Base-by-base conservation (phyloP, 2,797 vertebrate species). In the Calcarius lapponicus region DNA sequence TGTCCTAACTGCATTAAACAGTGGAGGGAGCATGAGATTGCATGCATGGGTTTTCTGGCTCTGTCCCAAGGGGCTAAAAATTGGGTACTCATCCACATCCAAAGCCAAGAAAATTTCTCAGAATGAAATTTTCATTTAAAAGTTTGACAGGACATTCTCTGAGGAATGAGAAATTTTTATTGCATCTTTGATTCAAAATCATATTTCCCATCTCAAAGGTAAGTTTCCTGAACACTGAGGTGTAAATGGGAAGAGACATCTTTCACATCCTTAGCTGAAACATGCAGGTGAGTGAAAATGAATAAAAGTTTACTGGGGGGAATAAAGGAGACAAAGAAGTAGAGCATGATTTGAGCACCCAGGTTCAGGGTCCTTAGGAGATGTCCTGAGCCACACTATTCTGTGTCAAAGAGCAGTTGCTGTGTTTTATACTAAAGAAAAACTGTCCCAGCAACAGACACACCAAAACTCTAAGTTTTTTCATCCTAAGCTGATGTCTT, bases 31-130 rank as follows among this genome's bases (percentile, higher is more conserved):
- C 1, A 3, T 56, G 58, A 66, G 28, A 26, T 31, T 88, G 24
- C 4, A 14, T 1, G 2, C 2, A 0, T 43, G 25, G 17, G 19
- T 69, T 80, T 73, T 57, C 24, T 1, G 4, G 36, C 26, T 90
- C 21, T 62, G 20, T 11, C 19, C 19, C 36, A 51, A n/a, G 38
- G 5, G 26, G 6, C 10, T 26, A 74, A n/a, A 71, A 74, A 2
- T 15, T 78, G 17, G 8, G 8, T 73, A 31, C 19, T 84, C 22
- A 66, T 53, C 10, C 32, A 26, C n/a, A 71, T 28, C 14, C 31
- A 67, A 54, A 69, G 4, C 8, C 11, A 45, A 66, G 36, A 80
- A 48, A 16, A 69, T 61, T 43, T 53, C 11, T 18, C 13, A 80
- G 73, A 83, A 67, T 25, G 6, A 40, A 25, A n/a, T 7, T 65